Conservation (phyloP, 1,140 invertebrate genomes). For the Drosophila rufa region DNA sequence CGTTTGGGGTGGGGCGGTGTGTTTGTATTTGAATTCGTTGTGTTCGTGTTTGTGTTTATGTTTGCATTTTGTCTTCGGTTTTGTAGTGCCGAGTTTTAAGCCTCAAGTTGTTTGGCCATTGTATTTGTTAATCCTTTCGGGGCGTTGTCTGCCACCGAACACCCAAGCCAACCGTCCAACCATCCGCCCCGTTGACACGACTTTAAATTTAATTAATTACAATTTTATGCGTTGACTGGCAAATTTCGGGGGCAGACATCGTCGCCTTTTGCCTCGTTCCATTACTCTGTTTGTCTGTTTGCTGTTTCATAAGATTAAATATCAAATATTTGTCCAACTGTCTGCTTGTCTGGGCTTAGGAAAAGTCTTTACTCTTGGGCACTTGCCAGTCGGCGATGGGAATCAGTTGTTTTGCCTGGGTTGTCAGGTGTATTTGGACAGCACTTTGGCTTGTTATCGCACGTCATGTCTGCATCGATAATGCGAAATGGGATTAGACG, state of each 20-base stretch:
- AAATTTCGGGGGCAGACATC: conserved; percentile 47
- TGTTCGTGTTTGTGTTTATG: conserved; percentile 45
- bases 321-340: conserved; percentile 44
- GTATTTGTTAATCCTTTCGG: conserved; percentile 77
- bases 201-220: conserved; percentile 83
- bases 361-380: conserved; percentile 47
- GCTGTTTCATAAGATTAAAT: conserved; percentile 62
- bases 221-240: conserved; percentile 68
- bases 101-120: conserved; percentile 73
- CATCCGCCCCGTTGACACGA: conserved; percentile 37
- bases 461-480: conserved; percentile 44
- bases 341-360: conserved; percentile 33
- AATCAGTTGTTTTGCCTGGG: conserved; percentile 33
- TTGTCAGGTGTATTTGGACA: conserved; percentile 64
- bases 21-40: conserved; percentile 25
- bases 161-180: neutral
- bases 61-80: conserved; percentile 78
- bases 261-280: conserved; percentile 10
- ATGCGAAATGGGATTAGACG: conserved; percentile 30
- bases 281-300: conserved; percentile 48
- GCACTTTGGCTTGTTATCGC: conserved; percentile 40
- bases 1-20: conserved; percentile 8
- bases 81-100: conserved; percentile 70
- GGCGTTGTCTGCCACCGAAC: conserved; percentile 27
- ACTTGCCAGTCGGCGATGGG: conserved; percentile 51